phyloP scores from a whole-genome alignment of 2,888 invertebrate genomes.

The Trichopoda pennipes region DNA sequence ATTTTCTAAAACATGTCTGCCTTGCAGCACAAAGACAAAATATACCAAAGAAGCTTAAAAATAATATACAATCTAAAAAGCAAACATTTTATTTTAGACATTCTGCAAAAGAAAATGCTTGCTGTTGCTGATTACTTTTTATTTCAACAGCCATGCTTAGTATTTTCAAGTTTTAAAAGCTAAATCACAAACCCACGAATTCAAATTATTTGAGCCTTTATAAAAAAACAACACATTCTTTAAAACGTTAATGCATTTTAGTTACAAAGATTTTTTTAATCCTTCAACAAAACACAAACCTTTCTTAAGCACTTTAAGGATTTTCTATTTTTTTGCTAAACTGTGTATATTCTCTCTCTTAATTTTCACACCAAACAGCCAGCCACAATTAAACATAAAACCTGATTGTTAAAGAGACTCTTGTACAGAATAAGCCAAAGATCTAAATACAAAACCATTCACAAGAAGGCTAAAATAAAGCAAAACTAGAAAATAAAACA shows the following conservation, averaged over 20 bases:
- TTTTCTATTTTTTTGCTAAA: constrained; percentile 19
- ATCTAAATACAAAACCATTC: constrained; percentile 34
- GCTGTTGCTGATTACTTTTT: no score
- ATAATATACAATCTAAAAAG: no score
- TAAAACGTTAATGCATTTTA: neutral
- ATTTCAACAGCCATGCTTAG: no score
- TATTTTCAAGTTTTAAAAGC: no score
- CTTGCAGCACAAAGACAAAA: no score
- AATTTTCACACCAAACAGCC: constrained; percentile 36
- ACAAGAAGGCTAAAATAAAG: constrained; percentile 46
- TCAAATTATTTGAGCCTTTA: no score
- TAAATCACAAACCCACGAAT: no score
- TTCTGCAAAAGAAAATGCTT: no score
- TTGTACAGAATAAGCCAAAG: constrained; percentile 27
- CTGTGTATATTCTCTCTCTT: neutral
- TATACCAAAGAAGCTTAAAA: no score
- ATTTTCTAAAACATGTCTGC: no score
- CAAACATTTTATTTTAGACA: no score
- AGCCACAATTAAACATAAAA: constrained; percentile 46
- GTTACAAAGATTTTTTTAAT: neutral
- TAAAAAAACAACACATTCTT: no score
- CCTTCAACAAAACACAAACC: neutral
- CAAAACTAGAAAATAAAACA: constrained; percentile 36
- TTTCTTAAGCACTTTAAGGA: constrained; percentile 18
- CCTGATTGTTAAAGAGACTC: constrained; percentile 1